These are phyloP conservation scores for Drosophila busckii DNA, from an alignment of 1,140 invertebrate genomes.

Conservation along the genomic window DNA sequence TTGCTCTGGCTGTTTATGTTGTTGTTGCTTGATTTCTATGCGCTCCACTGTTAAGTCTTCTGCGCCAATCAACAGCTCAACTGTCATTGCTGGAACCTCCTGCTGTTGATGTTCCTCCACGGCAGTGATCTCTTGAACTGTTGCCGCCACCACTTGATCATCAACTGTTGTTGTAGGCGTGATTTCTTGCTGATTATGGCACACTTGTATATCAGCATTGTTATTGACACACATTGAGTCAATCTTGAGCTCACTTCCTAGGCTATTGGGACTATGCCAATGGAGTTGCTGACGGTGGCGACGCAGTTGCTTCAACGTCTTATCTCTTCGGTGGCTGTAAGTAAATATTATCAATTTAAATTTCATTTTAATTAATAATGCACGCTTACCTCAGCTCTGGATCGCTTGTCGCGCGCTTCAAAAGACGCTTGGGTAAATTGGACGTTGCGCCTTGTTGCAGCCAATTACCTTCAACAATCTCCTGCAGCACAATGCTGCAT, in stretches of 20 bases:
- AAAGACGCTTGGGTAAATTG: conserved; percentile 1
- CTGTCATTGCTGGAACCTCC: too few relatives aligned
- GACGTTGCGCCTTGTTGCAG: too few relatives aligned
- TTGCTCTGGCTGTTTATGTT: too few relatives aligned
- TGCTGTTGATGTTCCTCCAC: too few relatives aligned
- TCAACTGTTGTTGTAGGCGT: not conserved
- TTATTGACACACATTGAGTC: conserved; percentile 23
- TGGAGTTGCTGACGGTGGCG: conserved; percentile 19
- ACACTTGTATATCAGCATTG: not conserved
- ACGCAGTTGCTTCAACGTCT: not conserved
- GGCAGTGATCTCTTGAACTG: too few relatives aligned
- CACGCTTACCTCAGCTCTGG: conserved; percentile 4
- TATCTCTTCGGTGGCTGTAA: not conserved
- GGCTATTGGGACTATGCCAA: conserved; percentile 41
- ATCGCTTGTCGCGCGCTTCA: not conserved
- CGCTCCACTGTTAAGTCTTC: too few relatives aligned
- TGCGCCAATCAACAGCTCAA: too few relatives aligned
- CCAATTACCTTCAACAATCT: conserved; percentile 21
- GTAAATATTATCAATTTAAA: not conserved
- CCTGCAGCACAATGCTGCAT: conserved; percentile 13
- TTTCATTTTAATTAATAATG: not conserved
- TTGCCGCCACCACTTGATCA: not conserved
- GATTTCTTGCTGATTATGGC: not conserved
- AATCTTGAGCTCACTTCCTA: not conserved
- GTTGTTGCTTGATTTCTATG: too few relatives aligned